These are phyloP conservation scores for Parelbella ahira DNA, from an alignment of 2,888 invertebrate species.

Conservation along the genomic window DNA sequence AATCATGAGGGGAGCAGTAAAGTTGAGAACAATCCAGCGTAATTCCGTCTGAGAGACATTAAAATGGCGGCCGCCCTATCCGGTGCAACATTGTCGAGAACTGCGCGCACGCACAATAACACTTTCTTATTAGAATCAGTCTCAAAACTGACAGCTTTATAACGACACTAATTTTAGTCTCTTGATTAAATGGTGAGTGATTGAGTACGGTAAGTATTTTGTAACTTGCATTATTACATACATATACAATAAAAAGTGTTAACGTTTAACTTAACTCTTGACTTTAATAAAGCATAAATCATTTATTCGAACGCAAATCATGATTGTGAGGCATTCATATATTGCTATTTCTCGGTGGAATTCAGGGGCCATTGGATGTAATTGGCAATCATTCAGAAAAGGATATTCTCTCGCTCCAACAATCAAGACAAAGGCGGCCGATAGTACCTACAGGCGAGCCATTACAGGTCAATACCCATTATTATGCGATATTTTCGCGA, in stretches of 20 bases:
- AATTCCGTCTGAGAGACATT: constrained; percentile 79
- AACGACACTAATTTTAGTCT: constrained; percentile 30
- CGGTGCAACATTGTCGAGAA: constrained; percentile 74
- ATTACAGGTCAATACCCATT: constrained; percentile 80
- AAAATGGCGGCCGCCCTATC: constrained; percentile 79
- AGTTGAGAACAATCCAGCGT: constrained; percentile 79
- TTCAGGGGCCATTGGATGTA: constrained; percentile 76
- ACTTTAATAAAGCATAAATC: constrained; percentile 71
- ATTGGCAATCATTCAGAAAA: constrained; percentile 79
- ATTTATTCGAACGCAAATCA: constrained; percentile 68
- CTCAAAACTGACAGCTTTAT: constrained; percentile 38
- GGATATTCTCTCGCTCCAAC: constrained; percentile 72
- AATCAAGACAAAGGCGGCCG: constrained; percentile 78
- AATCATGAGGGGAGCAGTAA: constrained; percentile 76
- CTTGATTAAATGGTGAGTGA: constrained; percentile 32
- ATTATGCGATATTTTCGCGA: constrained; percentile 80
- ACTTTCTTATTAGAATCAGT: constrained; percentile 53
- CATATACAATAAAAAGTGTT: constrained; percentile 14
- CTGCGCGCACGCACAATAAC: constrained; percentile 44
- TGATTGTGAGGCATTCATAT: constrained; percentile 57
- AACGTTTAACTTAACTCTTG: constrained; percentile 42
- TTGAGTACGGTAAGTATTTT: constrained; percentile 26
- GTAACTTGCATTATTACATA: neutral
- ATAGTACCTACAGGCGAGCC: constrained; percentile 76
- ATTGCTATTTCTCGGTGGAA: constrained; percentile 66